Conservation (phyloP, 2,797 vertebrate genomes). For the Girardinus metallicus region DNA sequence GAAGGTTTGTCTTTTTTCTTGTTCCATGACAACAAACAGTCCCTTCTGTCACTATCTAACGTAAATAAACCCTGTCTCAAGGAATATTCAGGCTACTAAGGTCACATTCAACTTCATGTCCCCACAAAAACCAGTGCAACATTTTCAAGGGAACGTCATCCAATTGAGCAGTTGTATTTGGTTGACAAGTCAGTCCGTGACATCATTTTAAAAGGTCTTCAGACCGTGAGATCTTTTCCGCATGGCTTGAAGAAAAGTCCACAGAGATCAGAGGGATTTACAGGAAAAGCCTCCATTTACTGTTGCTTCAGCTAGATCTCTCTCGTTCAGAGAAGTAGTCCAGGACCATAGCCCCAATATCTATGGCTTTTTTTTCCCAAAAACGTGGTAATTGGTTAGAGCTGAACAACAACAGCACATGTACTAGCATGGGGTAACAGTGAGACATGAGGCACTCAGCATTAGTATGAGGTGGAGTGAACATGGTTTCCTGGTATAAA, state of each 20-base stretch:
- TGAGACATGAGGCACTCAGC: conserved; percentile 75
- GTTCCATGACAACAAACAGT: conserved; percentile 19
- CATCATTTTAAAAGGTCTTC: conserved; percentile 74
- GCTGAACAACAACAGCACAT: conserved; percentile 38
- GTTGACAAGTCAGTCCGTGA: conserved; percentile 72
- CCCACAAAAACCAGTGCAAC: conserved; percentile 49
- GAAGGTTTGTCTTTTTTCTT: conserved; percentile 31
- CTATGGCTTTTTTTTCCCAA: conserved; percentile 81
- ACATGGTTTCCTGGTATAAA: conserved; percentile 39
- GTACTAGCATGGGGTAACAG: conserved; percentile 25
- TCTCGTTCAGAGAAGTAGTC: conserved; percentile 42
- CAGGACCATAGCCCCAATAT: conserved; percentile 57
- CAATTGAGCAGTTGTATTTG: conserved; percentile 56
- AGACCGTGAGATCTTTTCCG: conserved; percentile 48
- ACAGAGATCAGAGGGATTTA: conserved; percentile 50
- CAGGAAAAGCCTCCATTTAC: conserved; percentile 36
- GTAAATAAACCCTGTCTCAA: conserved; percentile 66
- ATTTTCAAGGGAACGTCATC: conserved; percentile 44
- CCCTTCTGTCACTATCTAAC: conserved; percentile 18
- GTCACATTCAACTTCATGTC: conserved; percentile 51
- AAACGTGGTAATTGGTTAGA: conserved; percentile 63
- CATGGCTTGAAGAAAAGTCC: conserved; percentile 72
- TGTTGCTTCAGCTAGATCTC: conserved; percentile 37
- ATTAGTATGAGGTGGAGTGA: conserved; percentile 61
- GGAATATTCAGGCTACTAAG: conserved; percentile 50